These are phyloP conservation scores for Propithecus perrieri DNA, from an alignment of 2,797 vertebrate species.

Conservation along the genomic window DNA sequence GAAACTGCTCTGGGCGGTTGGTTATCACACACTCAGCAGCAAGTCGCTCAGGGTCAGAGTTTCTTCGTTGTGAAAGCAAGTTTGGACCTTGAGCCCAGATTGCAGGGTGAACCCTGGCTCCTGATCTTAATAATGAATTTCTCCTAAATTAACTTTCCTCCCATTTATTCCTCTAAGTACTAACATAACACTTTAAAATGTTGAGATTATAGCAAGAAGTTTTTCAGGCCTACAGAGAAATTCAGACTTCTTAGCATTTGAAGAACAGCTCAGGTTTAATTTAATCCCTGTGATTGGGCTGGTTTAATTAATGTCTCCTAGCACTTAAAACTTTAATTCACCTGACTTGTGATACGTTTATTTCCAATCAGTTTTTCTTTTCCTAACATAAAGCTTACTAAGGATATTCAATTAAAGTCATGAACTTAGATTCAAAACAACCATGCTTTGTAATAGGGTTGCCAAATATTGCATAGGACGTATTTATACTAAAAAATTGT, in stretches of 20 bases:
- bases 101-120: conserved; percentile 51
- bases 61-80: conserved; percentile 2
- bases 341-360: not conserved
- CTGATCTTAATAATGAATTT: conserved; percentile 9
- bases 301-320: conserved; percentile 20
- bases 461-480: not conserved
- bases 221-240: not conserved
- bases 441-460: not conserved
- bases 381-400: not conserved
- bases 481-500: not conserved
- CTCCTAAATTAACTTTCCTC: conserved; percentile 33
- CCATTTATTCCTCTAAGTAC: not conserved
- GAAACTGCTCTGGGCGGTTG: not conserved
- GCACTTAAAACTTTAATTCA: conserved; percentile 10
- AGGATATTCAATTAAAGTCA: not conserved
- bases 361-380: conserved; percentile 40
- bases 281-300: not conserved
- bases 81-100: conserved; percentile 66
- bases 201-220: not conserved
- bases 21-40: not conserved
- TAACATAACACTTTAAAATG: not conserved
- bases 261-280: conserved; percentile 9
- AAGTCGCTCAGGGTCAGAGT: not conserved
- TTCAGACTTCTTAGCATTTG: not conserved
- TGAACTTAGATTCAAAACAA: not conserved